Base-by-base conservation (phyloP, 2,888 invertebrate genomes). In the Volucella bombylans region DNA sequence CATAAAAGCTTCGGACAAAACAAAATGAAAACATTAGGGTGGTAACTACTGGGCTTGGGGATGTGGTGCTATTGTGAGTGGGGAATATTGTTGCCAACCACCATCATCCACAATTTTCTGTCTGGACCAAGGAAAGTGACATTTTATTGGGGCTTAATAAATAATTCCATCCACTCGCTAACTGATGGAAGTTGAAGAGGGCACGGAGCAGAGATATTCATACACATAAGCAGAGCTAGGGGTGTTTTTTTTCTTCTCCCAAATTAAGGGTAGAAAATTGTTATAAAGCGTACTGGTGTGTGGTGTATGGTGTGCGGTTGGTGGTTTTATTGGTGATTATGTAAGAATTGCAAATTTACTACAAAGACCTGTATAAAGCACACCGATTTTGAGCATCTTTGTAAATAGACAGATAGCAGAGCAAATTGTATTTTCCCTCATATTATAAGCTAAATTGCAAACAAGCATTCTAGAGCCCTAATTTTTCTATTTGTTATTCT, bases 301-400 rank as follows among this genome's bases (percentile, higher is more conserved):
- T 45, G 15, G 61, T 38, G 68, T 23, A 52, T 38, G 62, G 55
- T 43, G 10, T 38, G 57, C 54, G 41, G 31, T 31, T 31, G 31
- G 31, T 6, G 31, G 31, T 31, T 31, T 6, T 31, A 23, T 31
- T 31, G 31, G 43, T 39, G 59, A 73, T 49, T 68, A 54, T 62
- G 73, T 54, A 67, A 62, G 80, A 80, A 80, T 80, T 80, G 80
- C 73, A 67, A 80, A 80, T 80, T 23, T 73, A 80, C 73, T 54
- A 67, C 41, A 54, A 65, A 67, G 59, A 57, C 49, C 67, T 69
- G 8, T 38, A 47, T 49, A 50, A 39, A 43, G 12, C 18, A 76
- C 41, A 41, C 69, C 23, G 23, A 23, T 23, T 31, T 31, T 31
- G 31, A 31, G 31, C 31, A 6, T 31, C 31, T 6, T 31, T 31